phyloP scores from a whole-genome alignment of 1,140 invertebrate genomes.

The Drosophila paulistorum region DNA sequence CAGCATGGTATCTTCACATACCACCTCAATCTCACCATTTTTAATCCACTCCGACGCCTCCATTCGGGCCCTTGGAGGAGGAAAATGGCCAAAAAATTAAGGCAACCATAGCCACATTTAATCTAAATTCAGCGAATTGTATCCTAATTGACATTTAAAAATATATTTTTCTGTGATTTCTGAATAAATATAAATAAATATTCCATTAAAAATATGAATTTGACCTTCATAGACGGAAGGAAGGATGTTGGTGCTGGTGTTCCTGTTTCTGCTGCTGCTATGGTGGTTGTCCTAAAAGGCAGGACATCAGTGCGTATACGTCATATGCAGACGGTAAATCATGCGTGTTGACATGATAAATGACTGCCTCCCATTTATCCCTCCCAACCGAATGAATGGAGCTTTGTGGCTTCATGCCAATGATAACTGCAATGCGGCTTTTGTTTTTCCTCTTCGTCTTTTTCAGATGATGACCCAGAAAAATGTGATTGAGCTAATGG shows the following conservation, averaged over 20 bases:
- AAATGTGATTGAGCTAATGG: conserved; percentile 1
- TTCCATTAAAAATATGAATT: conserved; percentile 1
- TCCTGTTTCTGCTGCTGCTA: not conserved
- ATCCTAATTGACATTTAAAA: conserved; percentile 1
- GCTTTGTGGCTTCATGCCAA: not conserved
- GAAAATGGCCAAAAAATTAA: not conserved
- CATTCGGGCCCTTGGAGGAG: not conserved
- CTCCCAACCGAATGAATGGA: not conserved
- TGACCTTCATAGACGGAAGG: not conserved
- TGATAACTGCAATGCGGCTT: conserved; percentile 13
- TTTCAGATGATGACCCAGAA: not conserved
- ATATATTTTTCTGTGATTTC: not conserved
- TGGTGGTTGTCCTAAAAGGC: not conserved
- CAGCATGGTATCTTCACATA: not conserved
- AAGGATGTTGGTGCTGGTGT: not conserved
- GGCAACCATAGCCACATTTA: not conserved
- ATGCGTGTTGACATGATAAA: conserved; percentile 21
- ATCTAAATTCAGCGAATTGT: conserved; percentile 8
- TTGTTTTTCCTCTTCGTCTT: not conserved
- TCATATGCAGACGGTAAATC: conserved; percentile 15
- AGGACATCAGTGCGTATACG: conserved; percentile 20
- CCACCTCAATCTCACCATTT: not conserved
- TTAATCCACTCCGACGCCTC: not conserved
- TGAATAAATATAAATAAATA: not conserved
- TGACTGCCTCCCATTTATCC: not conserved